Evolutionary conservation across 2,888 invertebrate species (phyloP).

Genomic region (Agonopterix subpropinquella): DNA sequence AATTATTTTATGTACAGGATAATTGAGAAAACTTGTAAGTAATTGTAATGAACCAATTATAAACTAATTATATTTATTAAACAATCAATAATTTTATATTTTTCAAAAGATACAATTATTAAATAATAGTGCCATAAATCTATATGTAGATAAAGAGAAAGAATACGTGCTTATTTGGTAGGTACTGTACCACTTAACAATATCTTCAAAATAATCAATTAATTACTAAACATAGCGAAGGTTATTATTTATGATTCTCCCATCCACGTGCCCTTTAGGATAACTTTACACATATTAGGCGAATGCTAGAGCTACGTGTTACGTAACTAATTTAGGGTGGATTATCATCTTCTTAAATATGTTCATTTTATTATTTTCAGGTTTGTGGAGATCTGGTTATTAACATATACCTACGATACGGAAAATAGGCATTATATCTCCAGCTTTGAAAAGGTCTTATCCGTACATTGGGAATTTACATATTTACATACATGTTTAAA

Average conservation of each 20-base stretch:
- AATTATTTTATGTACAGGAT: slow-evolving; percentile 17
- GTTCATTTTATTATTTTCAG: slow-evolving; percentile 8
- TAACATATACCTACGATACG: slow-evolving; percentile 8
- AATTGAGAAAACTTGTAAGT: slow-evolving; percentile 13
- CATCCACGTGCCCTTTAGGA: slow-evolving; percentile 11
- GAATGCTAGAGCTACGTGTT: slow-evolving; percentile 22
- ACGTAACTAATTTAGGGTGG: slow-evolving; percentile 10
- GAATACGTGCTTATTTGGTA: slow-evolving; percentile 22
- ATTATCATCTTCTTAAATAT: slow-evolving; percentile 13
- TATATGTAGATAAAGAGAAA: slow-evolving; percentile 26
- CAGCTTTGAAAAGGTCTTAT: slow-evolving; percentile 23
- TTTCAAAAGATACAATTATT: slow-evolving; percentile 18
- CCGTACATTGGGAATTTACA: slow-evolving; percentile 31
- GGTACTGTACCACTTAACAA: slow-evolving; percentile 22
- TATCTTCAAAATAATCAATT: slow-evolving; percentile 25
- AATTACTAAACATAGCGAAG: slow-evolving; percentile 21
- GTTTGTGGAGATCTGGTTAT: slow-evolving; percentile 9
- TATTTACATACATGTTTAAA: slow-evolving; percentile 32
- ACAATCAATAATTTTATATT: slow-evolving; percentile 17
- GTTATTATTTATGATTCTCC: slow-evolving; percentile 15
- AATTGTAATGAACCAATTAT: slow-evolving; percentile 14
- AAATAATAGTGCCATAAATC: slow-evolving; percentile 28
- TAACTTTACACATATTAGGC: slow-evolving; percentile 21
- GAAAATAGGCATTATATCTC: slow-evolving; percentile 16
- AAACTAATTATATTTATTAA: slow-evolving; percentile 13